A percentile compares a stretch with the other conserved stretches of the same genome.
Evolutionary conservation across 2,888 invertebrate species (phyloP).

Genomic region (Lasius fuliginosus): DNA sequence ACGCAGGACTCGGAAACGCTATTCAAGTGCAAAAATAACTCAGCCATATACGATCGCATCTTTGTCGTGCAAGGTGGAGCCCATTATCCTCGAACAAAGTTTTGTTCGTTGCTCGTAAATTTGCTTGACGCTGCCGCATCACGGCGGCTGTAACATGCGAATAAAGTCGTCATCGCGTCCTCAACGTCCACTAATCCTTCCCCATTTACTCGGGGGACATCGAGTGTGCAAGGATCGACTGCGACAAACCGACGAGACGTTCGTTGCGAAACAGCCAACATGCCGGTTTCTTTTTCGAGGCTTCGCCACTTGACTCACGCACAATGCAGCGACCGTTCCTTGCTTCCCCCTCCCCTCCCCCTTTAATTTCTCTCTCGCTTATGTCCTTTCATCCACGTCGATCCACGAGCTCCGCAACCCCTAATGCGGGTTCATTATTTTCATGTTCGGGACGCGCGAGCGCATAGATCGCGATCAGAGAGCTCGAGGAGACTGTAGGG

Average conservation of each 20-base stretch:
- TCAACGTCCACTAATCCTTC: conserved; percentile 58
- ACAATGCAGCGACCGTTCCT: conserved; percentile 64
- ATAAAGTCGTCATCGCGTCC: conserved; percentile 57
- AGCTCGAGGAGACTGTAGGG: conserved; percentile 70
- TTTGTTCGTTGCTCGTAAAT: conserved; percentile 57
- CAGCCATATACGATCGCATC: conserved; percentile 26
- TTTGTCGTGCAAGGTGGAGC: conserved; percentile 39
- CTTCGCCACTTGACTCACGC: conserved; percentile 73
- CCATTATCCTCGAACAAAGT: conserved; percentile 45
- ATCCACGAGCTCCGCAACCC: conserved; percentile 75
- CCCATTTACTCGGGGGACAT: conserved; percentile 54
- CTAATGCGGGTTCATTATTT: conserved; percentile 84
- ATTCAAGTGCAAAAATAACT: conserved; percentile 51
- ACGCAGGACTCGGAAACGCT: conserved; percentile 25
- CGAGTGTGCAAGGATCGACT: conserved; percentile 61
- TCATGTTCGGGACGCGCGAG: conserved; percentile 76
- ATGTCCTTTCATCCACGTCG: conserved; percentile 66
- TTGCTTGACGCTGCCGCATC: conserved; percentile 48
- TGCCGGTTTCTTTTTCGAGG: conserved; percentile 67
- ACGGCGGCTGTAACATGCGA: conserved; percentile 54
- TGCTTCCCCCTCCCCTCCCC: neutral
- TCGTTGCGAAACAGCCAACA: conserved; percentile 65
- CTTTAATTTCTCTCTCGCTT: conserved; percentile 46
- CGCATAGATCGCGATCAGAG: conserved; percentile 76
- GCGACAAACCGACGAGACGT: conserved; percentile 63